Percentiles rank a stretch among this genome's conserved stretches.
Evolutionary conservation across 2,113 vertebrate genomes (phyloP).

Genomic region (Peromyscus polionotus): DNA sequence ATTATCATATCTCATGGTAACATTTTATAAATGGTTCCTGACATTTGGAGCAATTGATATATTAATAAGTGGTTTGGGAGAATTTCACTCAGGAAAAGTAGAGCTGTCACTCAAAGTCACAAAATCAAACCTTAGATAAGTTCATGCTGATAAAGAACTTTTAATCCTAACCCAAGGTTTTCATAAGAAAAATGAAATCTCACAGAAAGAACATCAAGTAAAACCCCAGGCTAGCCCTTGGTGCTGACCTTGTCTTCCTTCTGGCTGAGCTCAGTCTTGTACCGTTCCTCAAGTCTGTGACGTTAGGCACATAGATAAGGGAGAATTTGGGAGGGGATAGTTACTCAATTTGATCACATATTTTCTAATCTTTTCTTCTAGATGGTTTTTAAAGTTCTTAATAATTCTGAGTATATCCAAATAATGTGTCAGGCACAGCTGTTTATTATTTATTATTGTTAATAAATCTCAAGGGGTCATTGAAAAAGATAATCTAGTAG

Average conservation of each 20-base stretch:
- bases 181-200: constrained; percentile 67
- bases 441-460: background rate
- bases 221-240: constrained; percentile 11
- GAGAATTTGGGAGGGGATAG: background rate
- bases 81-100: constrained; percentile 67
- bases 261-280: background rate
- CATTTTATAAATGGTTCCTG: constrained; percentile 67
- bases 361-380: background rate
- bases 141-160: constrained; percentile 51
- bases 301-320: background rate
- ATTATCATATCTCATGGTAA: constrained; percentile 53
- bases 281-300: background rate
- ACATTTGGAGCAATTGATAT: constrained; percentile 68
- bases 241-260: background rate
- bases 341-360: background rate
- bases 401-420: background rate
- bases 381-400: constrained; percentile 17
- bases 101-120: constrained; percentile 44
- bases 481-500: background rate
- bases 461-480: background rate
- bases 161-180: constrained; percentile 58
- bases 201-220: constrained; percentile 22
- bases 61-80: constrained; percentile 64
- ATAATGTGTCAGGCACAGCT: background rate
- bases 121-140: constrained; percentile 29